A percentile compares a stretch with the other conserved stretches of the same genome.
Evolutionary conservation across 1,140 invertebrate genomes (phyloP).

Genomic region (Vanessa atalanta): DNA sequence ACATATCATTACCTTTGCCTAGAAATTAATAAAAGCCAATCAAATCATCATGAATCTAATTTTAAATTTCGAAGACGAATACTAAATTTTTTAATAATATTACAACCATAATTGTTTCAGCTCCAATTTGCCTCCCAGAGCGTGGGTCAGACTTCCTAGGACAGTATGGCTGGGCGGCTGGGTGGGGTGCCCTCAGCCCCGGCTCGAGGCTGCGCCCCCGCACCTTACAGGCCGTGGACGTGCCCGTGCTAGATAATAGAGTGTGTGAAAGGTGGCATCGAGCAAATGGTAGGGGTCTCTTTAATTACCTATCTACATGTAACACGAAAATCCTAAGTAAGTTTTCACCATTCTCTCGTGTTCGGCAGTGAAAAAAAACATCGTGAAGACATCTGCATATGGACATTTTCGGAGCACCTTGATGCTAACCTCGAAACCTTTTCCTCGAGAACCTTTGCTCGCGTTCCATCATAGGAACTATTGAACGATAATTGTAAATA

Average conservation of each 20-base stretch:
- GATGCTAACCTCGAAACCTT: too few relatives aligned
- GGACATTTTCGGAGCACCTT: too few relatives aligned
- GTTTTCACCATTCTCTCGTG: too few relatives aligned
- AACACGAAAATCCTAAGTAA: too few relatives aligned
- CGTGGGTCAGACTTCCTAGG: constrained; percentile 94
- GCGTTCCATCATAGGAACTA: too few relatives aligned
- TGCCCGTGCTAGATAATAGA: constrained; percentile 94
- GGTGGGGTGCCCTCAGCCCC: constrained; percentile 94
- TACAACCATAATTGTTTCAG: constrained; percentile 61
- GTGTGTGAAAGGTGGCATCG: constrained; percentile 91
- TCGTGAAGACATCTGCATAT: too few relatives aligned
- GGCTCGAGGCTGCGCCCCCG: constrained; percentile 94
- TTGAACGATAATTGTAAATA: too few relatives aligned
- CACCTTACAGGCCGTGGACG: constrained; percentile 95
- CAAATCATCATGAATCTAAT: background rate
- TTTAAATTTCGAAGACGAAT: background rate
- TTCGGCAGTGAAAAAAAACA: too few relatives aligned
- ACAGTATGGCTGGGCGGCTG: constrained; percentile 94
- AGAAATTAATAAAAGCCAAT: too few relatives aligned
- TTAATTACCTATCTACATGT: background rate
- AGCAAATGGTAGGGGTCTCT: constrained; percentile 82
- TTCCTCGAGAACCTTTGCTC: too few relatives aligned
- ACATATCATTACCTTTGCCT: too few relatives aligned
- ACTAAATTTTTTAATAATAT: background rate
- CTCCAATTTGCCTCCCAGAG: constrained; percentile 95